These are phyloP conservation scores for Parascotia fuliginaria DNA, from an alignment of 2,888 invertebrate genomes.

Conservation along the genomic window DNA sequence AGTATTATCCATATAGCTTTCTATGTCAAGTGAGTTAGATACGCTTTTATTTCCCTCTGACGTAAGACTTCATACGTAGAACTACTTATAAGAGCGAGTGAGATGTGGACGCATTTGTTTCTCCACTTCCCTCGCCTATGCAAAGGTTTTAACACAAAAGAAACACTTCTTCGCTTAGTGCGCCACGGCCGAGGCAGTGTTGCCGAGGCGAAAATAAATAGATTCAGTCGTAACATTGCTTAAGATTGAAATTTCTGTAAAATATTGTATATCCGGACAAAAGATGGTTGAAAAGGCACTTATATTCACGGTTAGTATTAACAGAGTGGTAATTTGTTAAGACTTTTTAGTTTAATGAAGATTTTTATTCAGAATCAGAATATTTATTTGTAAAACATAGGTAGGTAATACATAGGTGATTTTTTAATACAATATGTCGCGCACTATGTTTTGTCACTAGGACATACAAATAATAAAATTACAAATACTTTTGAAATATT, in stretches of 20 bases:
- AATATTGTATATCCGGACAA: too few species aligned
- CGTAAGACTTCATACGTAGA: slow-evolving; percentile 18
- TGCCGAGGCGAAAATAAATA: slow-evolving; percentile 17
- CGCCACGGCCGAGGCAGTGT: slow-evolving; percentile 28
- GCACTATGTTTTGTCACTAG: too few species aligned
- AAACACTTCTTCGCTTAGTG: slow-evolving; percentile 53
- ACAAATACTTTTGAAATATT: too few species aligned
- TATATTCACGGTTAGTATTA: too few species aligned
- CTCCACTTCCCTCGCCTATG: slow-evolving; percentile 46
- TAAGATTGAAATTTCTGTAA: neutral
- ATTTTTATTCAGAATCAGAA: too few species aligned
- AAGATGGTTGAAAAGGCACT: too few species aligned
- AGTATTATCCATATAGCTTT: neutral
- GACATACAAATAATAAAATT: too few species aligned
- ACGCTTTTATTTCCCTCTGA: slow-evolving; percentile 1
- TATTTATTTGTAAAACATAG: too few species aligned
- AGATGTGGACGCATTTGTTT: slow-evolving; percentile 51
- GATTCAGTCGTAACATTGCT: neutral
- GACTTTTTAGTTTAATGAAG: too few species aligned
- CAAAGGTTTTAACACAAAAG: slow-evolving; percentile 60
- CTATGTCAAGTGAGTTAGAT: slow-evolving; percentile 1
- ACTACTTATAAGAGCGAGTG: slow-evolving; percentile 8
- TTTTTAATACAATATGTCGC: too few species aligned
- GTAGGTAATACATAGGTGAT: too few species aligned
- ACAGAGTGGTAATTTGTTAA: too few species aligned